These are phyloP conservation scores for Scylla paramamosain DNA, from an alignment of 1,140 invertebrate genomes.

Conservation along the genomic window DNA sequence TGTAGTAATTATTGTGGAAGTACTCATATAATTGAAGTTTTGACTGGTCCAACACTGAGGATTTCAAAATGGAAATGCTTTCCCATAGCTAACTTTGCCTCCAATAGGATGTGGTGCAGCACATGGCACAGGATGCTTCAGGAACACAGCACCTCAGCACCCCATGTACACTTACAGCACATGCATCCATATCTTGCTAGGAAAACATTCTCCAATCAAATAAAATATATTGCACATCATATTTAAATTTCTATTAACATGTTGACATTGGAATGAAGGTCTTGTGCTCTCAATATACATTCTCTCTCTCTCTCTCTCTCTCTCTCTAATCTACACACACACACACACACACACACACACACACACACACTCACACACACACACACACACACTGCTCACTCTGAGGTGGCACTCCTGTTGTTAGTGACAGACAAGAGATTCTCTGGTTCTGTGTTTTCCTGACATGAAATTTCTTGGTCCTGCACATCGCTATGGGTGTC, in stretches of 20 bases:
- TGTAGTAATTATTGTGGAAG: no score
- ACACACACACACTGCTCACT: conserved; percentile 49
- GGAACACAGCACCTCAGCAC: background rate
- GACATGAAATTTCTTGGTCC: conserved; percentile 58
- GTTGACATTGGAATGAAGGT: background rate
- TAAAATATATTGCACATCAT: background rate
- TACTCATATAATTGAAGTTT: no score
- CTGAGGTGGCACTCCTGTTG: conserved; percentile 58
- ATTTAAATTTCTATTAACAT: background rate
- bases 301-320: no score
- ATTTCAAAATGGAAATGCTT: background rate
- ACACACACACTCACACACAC: background rate
- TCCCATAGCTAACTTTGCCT: background rate
- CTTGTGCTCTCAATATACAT: background rate
- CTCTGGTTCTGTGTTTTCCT: conserved; percentile 66
- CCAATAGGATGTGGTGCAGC: background rate
- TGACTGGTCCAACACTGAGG: background rate
- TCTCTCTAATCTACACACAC: no score
- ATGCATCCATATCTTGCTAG: background rate
- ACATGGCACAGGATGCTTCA: background rate
- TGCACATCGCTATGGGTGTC: conserved; percentile 76
- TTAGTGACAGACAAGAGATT: background rate
- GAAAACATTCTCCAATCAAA: background rate
- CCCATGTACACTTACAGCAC: background rate
- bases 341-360: no score